Conservation (phyloP, 1,140 invertebrate genomes). For the Laupala kohalensis region DNA sequence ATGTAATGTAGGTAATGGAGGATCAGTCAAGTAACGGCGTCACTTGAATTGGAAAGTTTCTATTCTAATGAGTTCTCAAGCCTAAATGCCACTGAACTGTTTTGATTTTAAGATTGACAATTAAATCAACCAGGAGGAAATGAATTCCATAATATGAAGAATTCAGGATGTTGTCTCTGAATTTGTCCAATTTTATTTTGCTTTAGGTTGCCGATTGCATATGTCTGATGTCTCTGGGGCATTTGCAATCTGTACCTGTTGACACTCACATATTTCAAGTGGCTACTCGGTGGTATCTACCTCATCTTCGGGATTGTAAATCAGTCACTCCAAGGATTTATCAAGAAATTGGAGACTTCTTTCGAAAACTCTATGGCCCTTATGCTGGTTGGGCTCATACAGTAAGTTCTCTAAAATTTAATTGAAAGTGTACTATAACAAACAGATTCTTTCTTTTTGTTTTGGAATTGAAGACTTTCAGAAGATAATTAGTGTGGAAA, state of each 20-base stretch:
- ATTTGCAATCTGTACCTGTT: constrained; percentile 79
- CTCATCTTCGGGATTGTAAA: constrained; percentile 61
- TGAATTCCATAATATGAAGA: no score
- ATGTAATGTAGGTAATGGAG: no score
- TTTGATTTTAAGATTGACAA: no score
- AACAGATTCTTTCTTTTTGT: neutral
- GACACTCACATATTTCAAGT: constrained; percentile 96
- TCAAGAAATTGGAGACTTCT: constrained; percentile 68
- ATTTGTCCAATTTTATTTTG: no score
- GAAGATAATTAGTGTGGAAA: no score
- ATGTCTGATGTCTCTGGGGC: constrained; percentile 89
- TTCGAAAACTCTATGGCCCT: constrained; percentile 68
- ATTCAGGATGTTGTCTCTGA: no score
- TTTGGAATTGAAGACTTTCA: no score
- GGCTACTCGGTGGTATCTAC: constrained; percentile 66
- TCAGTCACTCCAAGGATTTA: constrained; percentile 73
- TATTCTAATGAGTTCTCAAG: no score
- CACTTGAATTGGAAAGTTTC: no score
- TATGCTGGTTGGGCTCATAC: constrained; percentile 93
- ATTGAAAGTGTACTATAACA: neutral
- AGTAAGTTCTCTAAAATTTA: constrained; percentile 39
- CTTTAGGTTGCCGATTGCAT: constrained; percentile 97
- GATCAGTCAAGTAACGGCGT: no score
- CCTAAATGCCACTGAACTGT: no score
- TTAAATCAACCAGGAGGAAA: no score